Evolutionary conservation across 2,113 vertebrate species (phyloP), one percentile per base, ranked within the genome.

Genomic region (Rhinoptilus africanus): DNA sequence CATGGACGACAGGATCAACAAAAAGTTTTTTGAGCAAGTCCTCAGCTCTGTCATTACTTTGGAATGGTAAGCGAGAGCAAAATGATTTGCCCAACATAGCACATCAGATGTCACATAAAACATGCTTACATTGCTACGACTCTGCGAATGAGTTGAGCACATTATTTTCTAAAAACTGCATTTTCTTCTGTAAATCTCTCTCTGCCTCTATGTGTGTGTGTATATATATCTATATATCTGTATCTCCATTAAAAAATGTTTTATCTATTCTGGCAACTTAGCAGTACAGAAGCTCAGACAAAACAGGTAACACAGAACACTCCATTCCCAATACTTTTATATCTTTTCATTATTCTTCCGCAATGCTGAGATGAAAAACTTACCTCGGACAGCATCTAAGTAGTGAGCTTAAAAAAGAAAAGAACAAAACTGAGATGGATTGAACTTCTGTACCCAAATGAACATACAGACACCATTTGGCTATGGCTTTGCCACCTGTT

Each of bases 311-410:
- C 57, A 94, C n/a, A 92, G 69, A 41, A 18, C 45, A 72, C 41
- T 62, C 28, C 3, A 54, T 75, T 82, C 59, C 37, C 68, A 76
- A 67, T 35, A 76, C 15, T 92, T 88, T 8, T 57, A 30, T 15
- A 32, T 62, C 62, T 85, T 96, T 96, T 89, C 43, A 71, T 72
- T 84, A 84, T 47, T 82, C 48, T 86, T 75, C 82, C 24, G 43
- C 67, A 96, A 93, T 73, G 86, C 57, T 82, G 74, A 86, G 88
- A 89, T 10, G 66, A 94, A 97, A 87, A 92, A 88, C 98, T 98
- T 98, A 98, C 98, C 98, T 98, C 96, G 95, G 89, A 98, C 98
- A 87, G 98, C 98, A 97, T 98, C 98, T 98, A 98, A 98, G 96
- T 98, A 97, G 98, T 98, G 98, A 98, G 98, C 98, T 98, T 96